These are phyloP conservation scores for Graphium colonna DNA, from an alignment of 2,888 invertebrate genomes.

Conservation along the genomic window DNA sequence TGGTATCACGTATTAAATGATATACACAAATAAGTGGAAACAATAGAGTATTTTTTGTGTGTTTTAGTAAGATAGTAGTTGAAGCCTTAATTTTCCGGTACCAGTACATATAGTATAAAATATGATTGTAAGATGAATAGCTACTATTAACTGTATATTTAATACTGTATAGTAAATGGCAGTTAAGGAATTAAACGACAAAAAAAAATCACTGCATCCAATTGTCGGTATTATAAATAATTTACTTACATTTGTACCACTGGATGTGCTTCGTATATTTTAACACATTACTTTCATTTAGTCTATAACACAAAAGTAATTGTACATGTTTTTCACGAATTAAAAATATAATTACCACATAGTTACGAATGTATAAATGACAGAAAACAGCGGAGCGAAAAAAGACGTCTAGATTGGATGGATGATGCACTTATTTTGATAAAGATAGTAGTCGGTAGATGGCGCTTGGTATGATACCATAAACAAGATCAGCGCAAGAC, in stretches of 20 bases:
- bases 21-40: slow-evolving; percentile 33
- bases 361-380: slow-evolving; percentile 58
- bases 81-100: too few relatives aligned
- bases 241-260: slow-evolving; percentile 54
- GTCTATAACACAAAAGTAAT: slow-evolving; percentile 48
- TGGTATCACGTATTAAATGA: slow-evolving; percentile 39
- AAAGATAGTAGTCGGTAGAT: slow-evolving; percentile 49
- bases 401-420: slow-evolving; percentile 60
- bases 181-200: slow-evolving; percentile 25
- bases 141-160: too few relatives aligned
- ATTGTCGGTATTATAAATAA: slow-evolving; percentile 39
- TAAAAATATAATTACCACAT: slow-evolving; percentile 47
- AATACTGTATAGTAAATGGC: slow-evolving; percentile 29
- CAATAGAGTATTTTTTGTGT: slow-evolving; percentile 30
- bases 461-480: slow-evolving; percentile 49
- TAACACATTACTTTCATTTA: slow-evolving; percentile 28
- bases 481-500: slow-evolving; percentile 52
- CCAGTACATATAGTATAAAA: too few relatives aligned
- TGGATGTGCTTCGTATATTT: slow-evolving; percentile 36
- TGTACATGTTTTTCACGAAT: slow-evolving; percentile 43
- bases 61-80: slow-evolving; percentile 15
- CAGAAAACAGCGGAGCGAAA: slow-evolving; percentile 70
- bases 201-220: slow-evolving; percentile 49
- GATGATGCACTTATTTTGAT: slow-evolving; percentile 47
- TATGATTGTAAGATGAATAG: too few relatives aligned